Conservation (phyloP, 2,888 invertebrate genomes). For the Zaprionus bogoriensis region DNA sequence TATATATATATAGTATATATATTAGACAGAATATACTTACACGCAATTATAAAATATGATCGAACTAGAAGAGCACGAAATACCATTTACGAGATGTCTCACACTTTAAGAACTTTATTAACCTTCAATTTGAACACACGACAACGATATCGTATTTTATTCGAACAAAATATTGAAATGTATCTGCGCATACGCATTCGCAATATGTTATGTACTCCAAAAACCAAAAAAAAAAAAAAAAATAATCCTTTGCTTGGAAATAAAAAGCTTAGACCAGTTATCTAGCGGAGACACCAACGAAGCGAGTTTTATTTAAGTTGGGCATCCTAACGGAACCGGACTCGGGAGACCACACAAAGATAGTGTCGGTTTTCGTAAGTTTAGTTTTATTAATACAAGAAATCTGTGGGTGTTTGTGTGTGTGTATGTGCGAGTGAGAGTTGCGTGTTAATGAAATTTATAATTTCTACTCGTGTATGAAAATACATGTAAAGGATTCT, state of each 20-base stretch:
- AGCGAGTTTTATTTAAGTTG: constrained; percentile 31
- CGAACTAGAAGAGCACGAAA: constrained; percentile 32
- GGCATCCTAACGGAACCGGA: neutral
- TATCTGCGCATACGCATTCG: constrained; percentile 71
- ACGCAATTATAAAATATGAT: constrained; percentile 23
- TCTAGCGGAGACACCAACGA: constrained; percentile 74
- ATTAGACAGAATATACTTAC: constrained; percentile 32
- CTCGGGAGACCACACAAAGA: neutral
- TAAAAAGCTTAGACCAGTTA: constrained; percentile 80
- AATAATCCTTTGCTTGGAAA: constrained; percentile 80
- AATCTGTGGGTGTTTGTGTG: constrained; percentile 55
- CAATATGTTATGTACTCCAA: constrained; percentile 68
- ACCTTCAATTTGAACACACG: constrained; percentile 63
- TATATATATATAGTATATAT: too few relatives aligned
- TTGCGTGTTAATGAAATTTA: constrained; percentile 68
- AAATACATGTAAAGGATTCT: constrained; percentile 43
- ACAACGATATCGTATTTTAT: constrained; percentile 77
- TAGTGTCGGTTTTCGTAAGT: constrained; percentile 50
- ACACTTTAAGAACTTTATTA: constrained; percentile 67
- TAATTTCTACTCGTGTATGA: constrained; percentile 54
- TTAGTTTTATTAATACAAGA: constrained; percentile 76
- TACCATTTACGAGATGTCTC: constrained; percentile 23
- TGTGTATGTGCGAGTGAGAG: constrained; percentile 28
- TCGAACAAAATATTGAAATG: constrained; percentile 68
- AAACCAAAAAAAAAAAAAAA: constrained; percentile 44